Base-by-base conservation (phyloP, 2,888 invertebrate species). In the Nymphalis urticae region DNA sequence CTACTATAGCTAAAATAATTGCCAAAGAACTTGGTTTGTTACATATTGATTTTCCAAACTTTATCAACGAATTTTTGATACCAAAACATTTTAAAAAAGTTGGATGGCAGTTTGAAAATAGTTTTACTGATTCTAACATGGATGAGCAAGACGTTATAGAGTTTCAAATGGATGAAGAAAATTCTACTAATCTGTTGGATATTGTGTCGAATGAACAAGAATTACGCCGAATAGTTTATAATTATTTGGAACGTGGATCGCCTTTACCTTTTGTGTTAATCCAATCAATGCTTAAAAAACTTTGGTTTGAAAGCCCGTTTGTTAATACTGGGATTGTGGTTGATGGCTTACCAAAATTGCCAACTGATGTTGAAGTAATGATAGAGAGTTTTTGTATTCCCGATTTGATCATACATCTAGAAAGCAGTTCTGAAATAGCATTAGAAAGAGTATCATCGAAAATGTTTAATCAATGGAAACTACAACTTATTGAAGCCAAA, bases 261-360 rank as follows among this genome's bases (percentile, higher is more conserved):
- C 84, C 90, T n/a, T 77, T 95, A 27, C 81, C 93, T 13, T 78
- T 91, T 1, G 73, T 80, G 27, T 81, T 94, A 19, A 79, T 94
- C 75, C 85, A 88, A 68, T 87, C 87, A 74, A 75, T 94, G 48
- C 76, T 94, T 47, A 82, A 82, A 36, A 86, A 83, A 47, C 83
- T 93, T 42, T 95, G 94, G 95, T 93, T 92, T 76, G 79, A 91
- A 62, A 81, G 90, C 62, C 94, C 94, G 0, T 93, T 87, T 77
- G 82, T 80, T 24, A 76, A 80, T 6, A 84, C 82, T 21, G 95
- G 95, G 7, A 88, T 95, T 78, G 86, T 95, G 53, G 79, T 95
- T 51, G 94, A 95, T 80, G 94, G 94, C 64, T 95, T 94, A 84
- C 95, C 95, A 10, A 93, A 89, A 80, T 81, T 93, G 69, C 80